A percentile compares a stretch with the other conserved stretches of the same genome.
Evolutionary conservation across 2,797 vertebrate species (phyloP).

Genomic region (Falco columbarius): DNA sequence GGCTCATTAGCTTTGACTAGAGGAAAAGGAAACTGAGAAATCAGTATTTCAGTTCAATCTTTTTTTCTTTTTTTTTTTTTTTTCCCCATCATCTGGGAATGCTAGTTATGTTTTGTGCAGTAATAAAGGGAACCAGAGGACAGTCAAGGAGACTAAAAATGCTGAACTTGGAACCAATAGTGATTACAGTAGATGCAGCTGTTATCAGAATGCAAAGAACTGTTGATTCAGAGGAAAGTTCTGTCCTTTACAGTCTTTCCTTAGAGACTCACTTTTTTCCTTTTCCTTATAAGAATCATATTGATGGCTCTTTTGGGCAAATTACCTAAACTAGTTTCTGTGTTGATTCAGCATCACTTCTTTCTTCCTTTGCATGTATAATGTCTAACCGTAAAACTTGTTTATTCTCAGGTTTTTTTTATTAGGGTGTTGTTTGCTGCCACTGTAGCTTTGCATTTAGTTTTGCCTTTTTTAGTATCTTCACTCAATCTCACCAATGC

Average conservation of each 20-base stretch:
- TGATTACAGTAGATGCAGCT: background rate
- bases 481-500: background rate
- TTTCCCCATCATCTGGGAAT: background rate
- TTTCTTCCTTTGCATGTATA: background rate
- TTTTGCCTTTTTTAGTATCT: background rate
- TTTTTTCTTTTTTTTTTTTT: background rate
- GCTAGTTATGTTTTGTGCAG: background rate
- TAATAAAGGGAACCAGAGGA: background rate
- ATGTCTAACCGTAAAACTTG: background rate
- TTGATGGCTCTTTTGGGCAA: background rate
- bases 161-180: background rate
- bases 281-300: background rate
- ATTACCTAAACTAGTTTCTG: background rate
- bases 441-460: background rate
- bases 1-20: background rate
- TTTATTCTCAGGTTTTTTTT: background rate
- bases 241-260: background rate
- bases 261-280: background rate
- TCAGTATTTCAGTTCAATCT: background rate
- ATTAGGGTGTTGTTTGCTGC: background rate
- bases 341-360: background rate
- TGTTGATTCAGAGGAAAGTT: background rate
- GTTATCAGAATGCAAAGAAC: background rate
- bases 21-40: constrained; percentile 32
- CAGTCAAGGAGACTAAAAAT: background rate